phyloP scores from a whole-genome alignment of 2,888 invertebrate species.

The Octodonta nipae region DNA sequence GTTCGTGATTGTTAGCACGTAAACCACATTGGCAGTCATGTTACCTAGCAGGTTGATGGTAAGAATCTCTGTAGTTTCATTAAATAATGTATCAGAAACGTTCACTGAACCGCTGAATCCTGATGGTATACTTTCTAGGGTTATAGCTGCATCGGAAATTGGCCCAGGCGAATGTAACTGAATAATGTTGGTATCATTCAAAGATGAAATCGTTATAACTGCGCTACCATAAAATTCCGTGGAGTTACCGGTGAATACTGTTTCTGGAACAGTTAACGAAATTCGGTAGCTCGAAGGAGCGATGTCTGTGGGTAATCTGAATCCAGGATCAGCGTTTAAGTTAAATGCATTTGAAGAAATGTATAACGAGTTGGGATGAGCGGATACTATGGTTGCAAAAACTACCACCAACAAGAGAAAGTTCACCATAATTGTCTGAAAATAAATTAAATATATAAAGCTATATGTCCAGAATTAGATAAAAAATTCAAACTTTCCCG shows the following conservation, averaged over 20 bases:
- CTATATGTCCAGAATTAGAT: no score
- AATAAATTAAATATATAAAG: no score
- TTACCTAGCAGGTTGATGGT: conserved; percentile 8
- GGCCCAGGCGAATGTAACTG: conserved; percentile 8
- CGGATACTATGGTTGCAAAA: no score
- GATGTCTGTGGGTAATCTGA: conserved; percentile 39
- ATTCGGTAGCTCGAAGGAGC: conserved; percentile 43
- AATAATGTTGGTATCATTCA: background rate
- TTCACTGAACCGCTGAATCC: background rate
- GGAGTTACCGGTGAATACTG: conserved; percentile 8
- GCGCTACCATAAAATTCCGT: conserved; percentile 7
- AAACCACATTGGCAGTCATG: conserved; percentile 7
- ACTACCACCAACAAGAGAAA: no score
- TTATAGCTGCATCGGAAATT: conserved; percentile 3
- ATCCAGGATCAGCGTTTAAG: no score
- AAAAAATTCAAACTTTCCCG: no score
- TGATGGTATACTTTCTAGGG: conserved; percentile 9
- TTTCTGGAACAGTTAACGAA: conserved; percentile 26
- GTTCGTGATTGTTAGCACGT: conserved; percentile 9
- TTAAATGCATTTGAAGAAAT: no score
- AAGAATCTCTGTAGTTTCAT: conserved; percentile 13
- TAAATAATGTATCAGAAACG: conserved; percentile 4
- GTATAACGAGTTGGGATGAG: no score
- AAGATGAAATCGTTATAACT: conserved; percentile 7
- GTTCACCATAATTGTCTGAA: no score